Conservation (phyloP, 2,797 vertebrate genomes). For the Anguilla obscura region DNA sequence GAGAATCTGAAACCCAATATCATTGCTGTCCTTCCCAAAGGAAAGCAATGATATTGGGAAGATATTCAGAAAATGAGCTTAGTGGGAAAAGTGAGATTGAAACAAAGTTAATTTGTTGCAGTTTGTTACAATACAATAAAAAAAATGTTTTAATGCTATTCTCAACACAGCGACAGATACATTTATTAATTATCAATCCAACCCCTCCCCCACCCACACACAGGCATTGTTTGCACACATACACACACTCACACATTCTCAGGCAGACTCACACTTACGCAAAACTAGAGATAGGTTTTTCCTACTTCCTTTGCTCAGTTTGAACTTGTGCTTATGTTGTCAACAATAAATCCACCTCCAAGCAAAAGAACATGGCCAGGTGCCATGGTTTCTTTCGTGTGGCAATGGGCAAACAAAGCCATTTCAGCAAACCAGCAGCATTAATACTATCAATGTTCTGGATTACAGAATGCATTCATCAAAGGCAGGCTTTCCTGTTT, state of each 20-base stretch:
- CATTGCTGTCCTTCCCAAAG: background rate
- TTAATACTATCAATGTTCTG: slow-evolving; percentile 40
- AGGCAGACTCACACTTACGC: slow-evolving; percentile 23
- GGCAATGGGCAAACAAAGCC: slow-evolving; percentile 43
- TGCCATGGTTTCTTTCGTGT: slow-evolving; percentile 23
- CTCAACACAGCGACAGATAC: background rate
- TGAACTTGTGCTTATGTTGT: slow-evolving; percentile 36
- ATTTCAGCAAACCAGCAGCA: slow-evolving; percentile 43
- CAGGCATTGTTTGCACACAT: slow-evolving; percentile 29
- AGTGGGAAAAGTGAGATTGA: background rate
- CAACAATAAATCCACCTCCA: slow-evolving; percentile 35
- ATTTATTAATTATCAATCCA: background rate
- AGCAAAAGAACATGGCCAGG: slow-evolving; percentile 29
- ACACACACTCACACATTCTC: slow-evolving; percentile 15
- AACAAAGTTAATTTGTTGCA: no score
- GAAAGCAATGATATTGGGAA: background rate
- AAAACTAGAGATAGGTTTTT: slow-evolving; percentile 10
- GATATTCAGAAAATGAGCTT: background rate
- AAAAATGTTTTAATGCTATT: background rate
- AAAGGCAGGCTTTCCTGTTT: slow-evolving; percentile 43
- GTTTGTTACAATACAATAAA: no score
- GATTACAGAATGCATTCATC: slow-evolving; percentile 48
- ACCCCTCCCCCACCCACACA: slow-evolving; percentile 22
- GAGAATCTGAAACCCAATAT: background rate
- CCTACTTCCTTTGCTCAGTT: slow-evolving; percentile 28